Evolutionary conservation across 2,113 vertebrate genomes (phyloP), one percentile per base, ranked within the genome.

Genomic region (Sorex araneus): DNA sequence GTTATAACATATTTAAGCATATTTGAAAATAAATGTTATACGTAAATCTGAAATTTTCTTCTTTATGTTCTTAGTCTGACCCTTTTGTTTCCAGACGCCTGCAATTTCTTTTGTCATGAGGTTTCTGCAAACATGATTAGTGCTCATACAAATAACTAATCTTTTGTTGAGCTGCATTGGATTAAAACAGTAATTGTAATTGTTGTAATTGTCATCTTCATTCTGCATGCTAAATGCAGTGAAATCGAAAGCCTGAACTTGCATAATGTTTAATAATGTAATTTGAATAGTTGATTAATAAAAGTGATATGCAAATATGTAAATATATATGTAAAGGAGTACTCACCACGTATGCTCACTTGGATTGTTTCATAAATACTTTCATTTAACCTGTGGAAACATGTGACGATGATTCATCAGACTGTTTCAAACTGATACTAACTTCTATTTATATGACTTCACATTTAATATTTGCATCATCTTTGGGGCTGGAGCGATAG

Each of bases 171-270:
- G 93, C 71, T 89, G 84, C 84, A 88, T 27, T 95, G 87, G 69
- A 88, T 97, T 94, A 94, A 95, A 95, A 93, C 94, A 86, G 60
- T 89, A 96, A 95, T 93, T 94, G 76, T 95, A 95, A 95, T 94
- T 96, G 76, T 83, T 86, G 47, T 94, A 94, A 91, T 88, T 94
- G 94, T 93, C 89, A 88, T 95, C 95, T 96, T 95, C 74, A 85
- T 94, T 95, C 80, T 95, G 92, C 64, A 93, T 94, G 78, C 75
- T 94, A 80, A 95, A 83, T 87, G 94, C 66, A 76, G 79, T 32
- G 47, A 30, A 81, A 18, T 75, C 84, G 87, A 94, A 94, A 94
- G 74, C 36, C 60, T 96, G 71, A 91, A 95, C 93, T 86, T 90
- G 70, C 60, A 90, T 91, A 91, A 75, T 89, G 78, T 79, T 94